Evolutionary conservation across 2,797 vertebrate species (phyloP), one percentile per base, ranked within the genome.

Genomic region (Corythornis leucogaster): DNA sequence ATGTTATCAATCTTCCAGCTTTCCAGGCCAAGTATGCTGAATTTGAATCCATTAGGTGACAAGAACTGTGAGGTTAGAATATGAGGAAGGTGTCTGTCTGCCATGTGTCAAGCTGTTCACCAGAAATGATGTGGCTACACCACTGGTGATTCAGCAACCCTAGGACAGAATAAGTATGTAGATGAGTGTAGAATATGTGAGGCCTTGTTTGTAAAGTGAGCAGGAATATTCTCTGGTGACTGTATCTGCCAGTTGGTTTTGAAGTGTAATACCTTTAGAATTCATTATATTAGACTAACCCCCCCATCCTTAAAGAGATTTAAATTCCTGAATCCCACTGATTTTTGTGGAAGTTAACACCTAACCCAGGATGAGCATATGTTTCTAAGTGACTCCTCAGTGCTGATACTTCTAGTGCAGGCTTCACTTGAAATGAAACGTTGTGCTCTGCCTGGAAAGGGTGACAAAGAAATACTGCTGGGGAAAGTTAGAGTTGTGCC

Each of bases 271-370:
- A 67, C 45, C 20, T 86, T 91, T 43, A 54, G n/a, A 84, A 63
- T 87, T 91, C 33, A 43, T 84, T 85, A 20, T 54, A 57, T 83
- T 73, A 48, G 25, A 55, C 48, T 88, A 76, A 85, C 69, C 79
- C 21, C 51, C 22, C 33, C 79, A 2, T 81, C 63, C 51, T 81
- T 76, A n/a, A 84, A 61, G 88, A 67, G 45, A 77, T 86, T 88
- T 92, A 42, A 89, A 87, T 90, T 90, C 73, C 46, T 73, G 55
- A 83, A 59, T 89, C 62, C 48, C 40, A 42, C 40, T 83, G 40
- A 78, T 87, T 93, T 93, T 66, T 58, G 64, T 58, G 45, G 54
- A 85, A 85, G 42, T 51, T 74, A 80, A 71, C 61, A 40, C 33
- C 66, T 54, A 35, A 70, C 64, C 58, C 26, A 43, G 38, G 48